Base-by-base conservation (phyloP, 2,113 vertebrate genomes). In the Nesogale talazaci region DNA sequence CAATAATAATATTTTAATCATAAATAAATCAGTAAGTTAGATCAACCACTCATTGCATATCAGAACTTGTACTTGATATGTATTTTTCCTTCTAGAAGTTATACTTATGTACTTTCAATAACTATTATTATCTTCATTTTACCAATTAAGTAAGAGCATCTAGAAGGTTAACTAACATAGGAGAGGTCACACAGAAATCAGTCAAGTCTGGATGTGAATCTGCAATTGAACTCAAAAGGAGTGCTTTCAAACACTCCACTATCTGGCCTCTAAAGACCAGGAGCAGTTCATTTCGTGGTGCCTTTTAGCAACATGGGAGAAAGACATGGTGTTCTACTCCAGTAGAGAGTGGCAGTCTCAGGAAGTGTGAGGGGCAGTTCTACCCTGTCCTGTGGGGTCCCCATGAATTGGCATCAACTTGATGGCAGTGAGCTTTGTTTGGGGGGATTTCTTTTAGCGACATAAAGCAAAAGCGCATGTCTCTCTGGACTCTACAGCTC, bases 71-170 rank as follows among this genome's bases (percentile, higher is more conserved):
- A 31, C 4, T 15, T 17, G 3, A 82, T 31, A 16, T 1, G 15
- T n/a, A 22, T 36, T 75, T 91, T 94, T 82, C 31, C 40, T 56
- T 61, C 70, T 34, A 81, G 86, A 20, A 52, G 8, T 52, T 52
- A 52, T 52, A 52, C 46, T 2, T 6, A 52, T 52, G 46, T 52
- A 52, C 14, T 40, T 46, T 27, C 80, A 81, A 63, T 59, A 89
- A 70, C 31, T 83, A 34, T 38, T 65, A 88, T 59, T 34, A 27
- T 52, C 59, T 94, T 87, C n/a, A 59, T 78, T 93, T 94, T 87
- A 38, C 40, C 90, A n/a, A 87, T 56, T 63, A 67, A 31, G 78
- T 40, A 72, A 82, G 34, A 88, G 34, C 65, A 84, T 84, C 74
- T 86, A 42, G 91, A 63, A 85, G 57, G 29, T 65, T 72, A 79